Evolutionary conservation across 1,140 invertebrate genomes (phyloP).

Genomic region (Drosophila melanogaster): DNA sequence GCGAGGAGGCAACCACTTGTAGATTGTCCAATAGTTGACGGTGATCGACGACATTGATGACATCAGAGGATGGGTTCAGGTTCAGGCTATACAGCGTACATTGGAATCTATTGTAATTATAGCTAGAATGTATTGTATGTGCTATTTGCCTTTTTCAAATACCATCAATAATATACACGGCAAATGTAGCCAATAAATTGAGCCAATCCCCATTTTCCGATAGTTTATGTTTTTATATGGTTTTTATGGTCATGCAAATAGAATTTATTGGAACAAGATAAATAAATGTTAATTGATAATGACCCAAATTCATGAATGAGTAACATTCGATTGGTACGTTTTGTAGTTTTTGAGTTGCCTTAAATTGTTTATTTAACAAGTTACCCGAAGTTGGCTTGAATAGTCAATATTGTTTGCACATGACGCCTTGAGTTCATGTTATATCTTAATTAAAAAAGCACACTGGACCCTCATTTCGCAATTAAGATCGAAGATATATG

Average conservation of each 20-base stretch:
- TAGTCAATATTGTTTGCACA: constrained; percentile 14
- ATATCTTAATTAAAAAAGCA: constrained; percentile 13
- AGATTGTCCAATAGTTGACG: constrained; percentile 21
- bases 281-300: not conserved
- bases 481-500: not conserved
- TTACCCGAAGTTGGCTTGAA: not conserved
- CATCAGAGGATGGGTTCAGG: not conserved
- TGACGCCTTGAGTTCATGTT: not conserved
- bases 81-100: not conserved
- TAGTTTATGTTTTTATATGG: not conserved
- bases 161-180: not conserved
- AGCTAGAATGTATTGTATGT: too few relatives aligned
- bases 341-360: not conserved
- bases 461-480: not conserved
- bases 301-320: constrained; percentile 14
- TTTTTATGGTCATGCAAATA: constrained; percentile 8
- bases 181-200: not conserved
- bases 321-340: constrained; percentile 2
- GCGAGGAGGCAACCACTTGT: not conserved
- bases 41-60: constrained; percentile 29
- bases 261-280: not conserved
- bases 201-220: not conserved
- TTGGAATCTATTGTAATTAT: not conserved
- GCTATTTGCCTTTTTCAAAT: not conserved
- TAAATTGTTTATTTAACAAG: constrained; percentile 28